Evolutionary conservation across 2,888 invertebrate species (phyloP).

Genomic region (Cantharis rufa): DNA sequence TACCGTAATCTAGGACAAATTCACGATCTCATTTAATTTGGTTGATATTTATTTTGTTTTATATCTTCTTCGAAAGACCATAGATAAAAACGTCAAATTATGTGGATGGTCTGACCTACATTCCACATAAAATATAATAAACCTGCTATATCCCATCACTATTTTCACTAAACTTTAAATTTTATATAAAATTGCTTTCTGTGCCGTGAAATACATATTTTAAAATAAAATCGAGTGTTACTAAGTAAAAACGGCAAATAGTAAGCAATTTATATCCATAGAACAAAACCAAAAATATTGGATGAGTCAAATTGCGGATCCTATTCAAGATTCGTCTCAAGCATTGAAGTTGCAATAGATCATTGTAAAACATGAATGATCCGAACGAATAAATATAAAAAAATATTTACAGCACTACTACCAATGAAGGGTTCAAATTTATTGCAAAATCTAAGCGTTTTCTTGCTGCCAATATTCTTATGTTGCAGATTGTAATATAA

Average conservation of each 20-base stretch:
- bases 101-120: conserved; percentile 24
- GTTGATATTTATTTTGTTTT: not conserved
- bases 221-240: conserved; percentile 25
- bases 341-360: conserved; percentile 14
- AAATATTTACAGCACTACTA: conserved; percentile 13
- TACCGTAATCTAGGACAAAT: not conserved
- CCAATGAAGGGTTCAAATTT: conserved; percentile 22
- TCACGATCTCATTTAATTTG: not conserved
- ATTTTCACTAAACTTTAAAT: conserved; percentile 28
- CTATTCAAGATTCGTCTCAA: conserved; percentile 2
- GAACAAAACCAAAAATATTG: conserved; percentile 14
- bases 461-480: conserved; percentile 21
- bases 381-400: conserved; percentile 12
- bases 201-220: conserved; percentile 26
- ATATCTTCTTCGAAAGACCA: not conserved
- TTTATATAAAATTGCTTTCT: conserved; percentile 26
- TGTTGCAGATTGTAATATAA: conserved; percentile 19
- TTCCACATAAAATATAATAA: conserved; percentile 19
- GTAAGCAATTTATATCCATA: conserved; percentile 18
- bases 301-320: conserved; percentile 3
- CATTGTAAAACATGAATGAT: conserved; percentile 5
- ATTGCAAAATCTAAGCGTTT: conserved; percentile 17
- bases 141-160: conserved; percentile 17
- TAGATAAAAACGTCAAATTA: conserved; percentile 5
- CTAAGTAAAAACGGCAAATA: conserved; percentile 16